Percentiles rank a stretch among this genome's conserved stretches.
These are phyloP conservation scores for Anomalospiza imberbis DNA, from an alignment of 2,797 vertebrate species.

Conservation along the genomic window DNA sequence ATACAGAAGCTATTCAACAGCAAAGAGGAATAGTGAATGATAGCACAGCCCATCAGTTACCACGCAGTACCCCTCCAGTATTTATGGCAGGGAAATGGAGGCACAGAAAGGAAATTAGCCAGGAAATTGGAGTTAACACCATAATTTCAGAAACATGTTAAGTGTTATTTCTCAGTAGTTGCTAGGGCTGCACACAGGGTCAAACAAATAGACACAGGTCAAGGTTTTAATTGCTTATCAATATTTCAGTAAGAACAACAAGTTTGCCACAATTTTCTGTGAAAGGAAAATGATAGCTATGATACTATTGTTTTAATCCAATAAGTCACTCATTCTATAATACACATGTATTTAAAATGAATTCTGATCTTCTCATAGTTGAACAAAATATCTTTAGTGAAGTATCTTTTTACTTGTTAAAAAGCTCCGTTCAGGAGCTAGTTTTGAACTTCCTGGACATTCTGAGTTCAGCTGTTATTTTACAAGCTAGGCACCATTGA, in stretches of 20 bases:
- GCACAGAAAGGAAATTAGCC: conserved; percentile 11
- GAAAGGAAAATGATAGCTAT: background rate
- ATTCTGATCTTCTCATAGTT: background rate
- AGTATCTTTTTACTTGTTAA: background rate
- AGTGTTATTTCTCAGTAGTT: background rate
- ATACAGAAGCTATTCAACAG: background rate
- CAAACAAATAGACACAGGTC: background rate
- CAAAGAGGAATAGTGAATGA: background rate
- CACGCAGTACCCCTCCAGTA: background rate
- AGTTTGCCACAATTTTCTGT: background rate
- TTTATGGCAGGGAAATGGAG: background rate
- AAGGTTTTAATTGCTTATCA: background rate
- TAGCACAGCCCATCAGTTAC: background rate
- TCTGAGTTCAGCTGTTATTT: background rate
- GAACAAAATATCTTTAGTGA: background rate
- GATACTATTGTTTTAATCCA: background rate
- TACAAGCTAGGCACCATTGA: background rate
- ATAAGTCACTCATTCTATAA: background rate
- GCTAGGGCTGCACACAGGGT: background rate
- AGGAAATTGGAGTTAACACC: background rate
- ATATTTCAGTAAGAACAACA: background rate
- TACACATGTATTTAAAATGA: accelerated
- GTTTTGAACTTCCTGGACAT: background rate
- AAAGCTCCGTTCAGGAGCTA: background rate
- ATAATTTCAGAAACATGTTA: background rate